A percentile compares a stretch with the other conserved stretches of the same genome.
Conservation (phyloP, 2,888 invertebrate species). For the Prenolepis imparis region DNA sequence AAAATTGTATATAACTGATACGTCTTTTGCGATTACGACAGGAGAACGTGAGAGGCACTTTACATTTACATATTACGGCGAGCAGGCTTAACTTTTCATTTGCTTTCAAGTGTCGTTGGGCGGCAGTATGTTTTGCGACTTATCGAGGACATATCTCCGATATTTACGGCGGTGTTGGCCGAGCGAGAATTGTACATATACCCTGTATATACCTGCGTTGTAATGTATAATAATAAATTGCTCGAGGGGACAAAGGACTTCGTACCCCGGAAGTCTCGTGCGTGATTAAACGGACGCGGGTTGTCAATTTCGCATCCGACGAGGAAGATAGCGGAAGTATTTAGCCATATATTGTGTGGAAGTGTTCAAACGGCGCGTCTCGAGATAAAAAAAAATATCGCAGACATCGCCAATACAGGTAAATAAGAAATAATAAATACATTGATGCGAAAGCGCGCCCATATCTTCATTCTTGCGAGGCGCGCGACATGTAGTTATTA, state of each 20-base stretch:
- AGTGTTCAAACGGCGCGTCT: conserved; percentile 40
- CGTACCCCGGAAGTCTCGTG: conserved; percentile 27
- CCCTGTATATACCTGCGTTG: conserved; percentile 49
- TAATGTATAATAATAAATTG: conserved; percentile 52
- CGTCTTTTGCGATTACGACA: conserved; percentile 46
- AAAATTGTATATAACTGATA: conserved; percentile 51
- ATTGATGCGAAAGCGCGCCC: conserved; percentile 11
- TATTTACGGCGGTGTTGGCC: conserved; percentile 51
- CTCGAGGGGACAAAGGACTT: not conserved
- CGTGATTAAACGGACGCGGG: conserved; percentile 38
- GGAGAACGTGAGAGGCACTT: conserved; percentile 45
- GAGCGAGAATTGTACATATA: conserved; percentile 49
- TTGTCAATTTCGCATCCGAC: conserved; percentile 19
- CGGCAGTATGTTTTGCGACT: conserved; percentile 52
- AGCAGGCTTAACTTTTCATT: conserved; percentile 53
- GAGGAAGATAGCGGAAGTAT: conserved; percentile 33
- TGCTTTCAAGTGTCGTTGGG: conserved; percentile 53
- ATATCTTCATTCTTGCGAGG: conserved; percentile 30
- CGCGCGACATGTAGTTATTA: conserved; percentile 30
- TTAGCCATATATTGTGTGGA: conserved; percentile 39
- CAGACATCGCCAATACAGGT: conserved; percentile 22
- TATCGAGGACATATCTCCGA: conserved; percentile 54
- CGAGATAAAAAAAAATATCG: not conserved
- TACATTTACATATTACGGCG: conserved; percentile 44
- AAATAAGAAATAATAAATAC: conserved; percentile 20